A percentile compares a stretch with the other conserved stretches of the same genome.
Evolutionary conservation across 2,113 vertebrate species (phyloP).

Genomic region (Atrichornis clamosus): DNA sequence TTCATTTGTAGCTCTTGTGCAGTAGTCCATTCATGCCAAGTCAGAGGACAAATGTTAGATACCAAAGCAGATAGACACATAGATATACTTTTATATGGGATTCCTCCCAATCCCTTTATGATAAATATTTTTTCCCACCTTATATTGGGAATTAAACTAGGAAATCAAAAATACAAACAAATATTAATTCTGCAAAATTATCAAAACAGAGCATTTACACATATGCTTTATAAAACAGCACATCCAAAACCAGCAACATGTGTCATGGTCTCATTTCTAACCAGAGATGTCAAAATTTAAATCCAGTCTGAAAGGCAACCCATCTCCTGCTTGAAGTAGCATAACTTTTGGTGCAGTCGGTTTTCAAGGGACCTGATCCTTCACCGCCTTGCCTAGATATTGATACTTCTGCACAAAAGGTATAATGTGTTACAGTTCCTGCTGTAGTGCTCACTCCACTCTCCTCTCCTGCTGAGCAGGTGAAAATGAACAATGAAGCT

Average conservation of each 20-base stretch:
- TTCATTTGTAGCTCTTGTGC: neutral
- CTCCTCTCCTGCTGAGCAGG: constrained; percentile 25
- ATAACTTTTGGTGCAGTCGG: neutral
- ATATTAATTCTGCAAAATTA: neutral
- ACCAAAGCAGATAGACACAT: neutral
- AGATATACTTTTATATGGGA: neutral
- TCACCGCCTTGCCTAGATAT: neutral
- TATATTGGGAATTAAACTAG: neutral
- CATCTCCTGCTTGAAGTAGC: neutral
- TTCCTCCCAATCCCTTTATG: neutral
- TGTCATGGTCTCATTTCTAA: neutral
- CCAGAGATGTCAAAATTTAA: neutral
- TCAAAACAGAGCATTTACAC: neutral
- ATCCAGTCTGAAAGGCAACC: neutral
- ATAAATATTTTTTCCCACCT: neutral
- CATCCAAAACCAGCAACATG: neutral
- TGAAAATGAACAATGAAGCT: constrained; percentile 41
- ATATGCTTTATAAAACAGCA: neutral
- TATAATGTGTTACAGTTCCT: neutral
- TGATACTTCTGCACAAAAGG: neutral
- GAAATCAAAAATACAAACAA: neutral
- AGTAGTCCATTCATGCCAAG: neutral
- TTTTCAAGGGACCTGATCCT: neutral
- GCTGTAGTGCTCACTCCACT: neutral
- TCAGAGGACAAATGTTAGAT: neutral